These are phyloP conservation scores for Adela reaumurella DNA, from an alignment of 2,888 invertebrate species.

Conservation along the genomic window DNA sequence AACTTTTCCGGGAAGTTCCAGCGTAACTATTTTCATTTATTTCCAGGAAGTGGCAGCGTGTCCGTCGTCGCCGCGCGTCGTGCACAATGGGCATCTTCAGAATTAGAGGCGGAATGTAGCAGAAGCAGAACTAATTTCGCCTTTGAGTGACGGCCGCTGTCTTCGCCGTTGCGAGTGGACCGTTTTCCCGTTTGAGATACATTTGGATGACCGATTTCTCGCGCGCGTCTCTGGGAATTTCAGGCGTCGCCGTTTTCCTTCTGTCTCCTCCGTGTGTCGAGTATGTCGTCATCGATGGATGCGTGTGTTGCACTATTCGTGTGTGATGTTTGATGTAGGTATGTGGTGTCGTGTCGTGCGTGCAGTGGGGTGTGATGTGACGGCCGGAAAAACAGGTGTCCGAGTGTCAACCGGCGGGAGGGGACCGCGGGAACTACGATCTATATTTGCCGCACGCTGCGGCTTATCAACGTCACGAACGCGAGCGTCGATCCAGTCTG, in stretches of 20 bases:
- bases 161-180: slow-evolving; percentile 10
- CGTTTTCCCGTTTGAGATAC: slow-evolving; percentile 3
- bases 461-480: neutral
- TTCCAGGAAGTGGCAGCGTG: neutral
- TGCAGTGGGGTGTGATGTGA: neutral
- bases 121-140: neutral
- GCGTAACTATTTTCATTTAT: neutral
- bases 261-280: neutral
- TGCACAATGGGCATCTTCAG: neutral
- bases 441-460: neutral
- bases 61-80: neutral
- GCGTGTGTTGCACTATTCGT: too few relatives aligned
- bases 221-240: neutral
- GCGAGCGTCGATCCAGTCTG: slow-evolving; percentile 1
- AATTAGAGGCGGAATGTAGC: neutral
- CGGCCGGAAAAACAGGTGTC: neutral
- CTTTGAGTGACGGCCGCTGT: slow-evolving; percentile 12
- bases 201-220: neutral
- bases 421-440: neutral
- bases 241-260: neutral
- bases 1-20: neutral
- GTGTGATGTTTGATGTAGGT: too few relatives aligned
- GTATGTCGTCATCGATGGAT: neutral
- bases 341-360: too few relatives aligned
- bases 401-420: neutral